A percentile compares a stretch with the other conserved stretches of the same genome.
Evolutionary conservation across 2,888 invertebrate genomes (phyloP).

Genomic region (Copidosoma aretas): DNA sequence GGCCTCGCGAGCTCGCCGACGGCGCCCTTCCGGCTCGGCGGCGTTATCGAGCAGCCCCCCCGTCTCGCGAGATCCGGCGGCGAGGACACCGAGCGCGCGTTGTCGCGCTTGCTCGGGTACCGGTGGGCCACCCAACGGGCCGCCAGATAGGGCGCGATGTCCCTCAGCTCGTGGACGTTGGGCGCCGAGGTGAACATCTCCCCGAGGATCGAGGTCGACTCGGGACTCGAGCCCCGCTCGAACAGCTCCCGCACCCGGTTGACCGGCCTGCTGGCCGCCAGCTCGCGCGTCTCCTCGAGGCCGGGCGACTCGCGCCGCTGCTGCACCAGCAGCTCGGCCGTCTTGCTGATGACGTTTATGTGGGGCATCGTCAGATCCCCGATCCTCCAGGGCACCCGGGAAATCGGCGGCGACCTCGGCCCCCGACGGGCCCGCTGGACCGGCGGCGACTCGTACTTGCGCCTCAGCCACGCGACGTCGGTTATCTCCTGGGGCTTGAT

Average conservation of each 20-base stretch:
- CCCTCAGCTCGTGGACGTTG: slow-evolving; percentile 76
- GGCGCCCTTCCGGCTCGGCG: slow-evolving; percentile 39
- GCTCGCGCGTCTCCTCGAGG: slow-evolving; percentile 53
- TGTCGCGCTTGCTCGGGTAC: slow-evolving; percentile 75
- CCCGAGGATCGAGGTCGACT: slow-evolving; percentile 70
- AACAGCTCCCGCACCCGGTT: slow-evolving; percentile 76
- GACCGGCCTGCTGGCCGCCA: slow-evolving; percentile 67
- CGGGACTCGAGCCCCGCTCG: slow-evolving; percentile 64
- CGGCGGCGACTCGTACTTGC: slow-evolving; percentile 69
- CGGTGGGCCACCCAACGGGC: slow-evolving; percentile 84
- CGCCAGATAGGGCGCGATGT: slow-evolving; percentile 79
- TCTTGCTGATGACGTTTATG: slow-evolving; percentile 88
- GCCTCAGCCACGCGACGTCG: slow-evolving; percentile 69
- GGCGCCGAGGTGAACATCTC: slow-evolving; percentile 84
- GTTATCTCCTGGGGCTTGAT: slow-evolving; percentile 65
- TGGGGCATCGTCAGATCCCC: slow-evolving; percentile 85
- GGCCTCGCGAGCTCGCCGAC: slow-evolving; percentile 32
- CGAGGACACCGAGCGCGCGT: slow-evolving; percentile 70
- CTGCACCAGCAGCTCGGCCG: slow-evolving; percentile 68
- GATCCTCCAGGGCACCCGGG: slow-evolving; percentile 69
- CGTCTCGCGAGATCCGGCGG: slow-evolving; percentile 56
- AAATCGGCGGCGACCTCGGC: slow-evolving; percentile 68
- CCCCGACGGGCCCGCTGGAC: slow-evolving; percentile 63
- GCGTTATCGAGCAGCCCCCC: slow-evolving; percentile 34
- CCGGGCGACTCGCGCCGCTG: slow-evolving; percentile 16